Percentiles rank a stretch among this genome's conserved stretches.
These are phyloP conservation scores for Camelus dromedarius DNA, from an alignment of 2,113 vertebrate genomes.

Conservation along the genomic window DNA sequence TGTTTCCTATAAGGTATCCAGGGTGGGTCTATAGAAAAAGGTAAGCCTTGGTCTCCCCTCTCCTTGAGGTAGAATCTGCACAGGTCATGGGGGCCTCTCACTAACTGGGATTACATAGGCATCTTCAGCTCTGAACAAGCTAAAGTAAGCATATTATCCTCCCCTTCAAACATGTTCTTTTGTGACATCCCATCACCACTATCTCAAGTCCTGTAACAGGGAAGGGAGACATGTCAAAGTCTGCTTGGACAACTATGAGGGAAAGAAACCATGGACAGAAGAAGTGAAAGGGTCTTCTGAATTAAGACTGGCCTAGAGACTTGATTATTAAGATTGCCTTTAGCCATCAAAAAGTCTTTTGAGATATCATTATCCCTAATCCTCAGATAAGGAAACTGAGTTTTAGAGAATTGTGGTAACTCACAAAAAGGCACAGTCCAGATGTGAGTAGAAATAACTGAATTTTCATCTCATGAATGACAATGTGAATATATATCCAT, in stretches of 20 bases:
- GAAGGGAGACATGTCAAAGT: not conserved
- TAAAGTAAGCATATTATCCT: not conserved
- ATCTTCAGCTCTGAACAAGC: not conserved
- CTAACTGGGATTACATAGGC: not conserved
- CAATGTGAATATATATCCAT: not conserved
- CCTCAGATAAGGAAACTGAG: not conserved
- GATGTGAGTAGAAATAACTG: not conserved
- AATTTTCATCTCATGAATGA: not conserved
- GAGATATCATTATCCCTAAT: not conserved
- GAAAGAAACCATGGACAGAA: not conserved
- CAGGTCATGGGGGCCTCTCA: not conserved
- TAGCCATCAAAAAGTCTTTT: not conserved
- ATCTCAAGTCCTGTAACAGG: not conserved
- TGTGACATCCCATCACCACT: not conserved
- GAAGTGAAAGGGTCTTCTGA: not conserved
- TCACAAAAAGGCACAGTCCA: not conserved
- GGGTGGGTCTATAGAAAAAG: not conserved
- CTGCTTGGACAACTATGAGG: not conserved
- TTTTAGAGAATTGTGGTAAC: not conserved
- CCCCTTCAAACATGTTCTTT: not conserved
- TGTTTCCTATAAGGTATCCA: not conserved
- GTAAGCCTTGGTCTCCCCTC: not conserved
- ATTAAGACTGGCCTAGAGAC: not conserved
- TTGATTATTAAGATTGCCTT: not conserved
- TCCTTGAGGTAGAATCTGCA: not conserved